Evolutionary conservation across 2,113 vertebrate genomes (phyloP).

Genomic region (Pelecanus crispus): DNA sequence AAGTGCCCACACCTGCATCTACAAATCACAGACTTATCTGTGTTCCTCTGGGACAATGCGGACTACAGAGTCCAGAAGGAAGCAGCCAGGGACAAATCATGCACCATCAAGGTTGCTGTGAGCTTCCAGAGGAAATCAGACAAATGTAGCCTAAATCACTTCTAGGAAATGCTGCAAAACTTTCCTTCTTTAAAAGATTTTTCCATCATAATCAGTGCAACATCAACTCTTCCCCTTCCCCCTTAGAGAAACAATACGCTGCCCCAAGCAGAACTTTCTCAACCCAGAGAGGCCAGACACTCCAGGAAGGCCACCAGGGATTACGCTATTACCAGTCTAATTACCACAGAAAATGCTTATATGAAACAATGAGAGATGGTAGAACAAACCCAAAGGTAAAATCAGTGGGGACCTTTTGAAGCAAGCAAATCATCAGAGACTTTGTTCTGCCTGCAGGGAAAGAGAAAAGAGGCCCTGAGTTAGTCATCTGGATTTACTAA

Average conservation of each 20-base stretch:
- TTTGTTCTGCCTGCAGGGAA: slow-evolving; percentile 14
- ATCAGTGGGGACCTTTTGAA: slow-evolving; percentile 20
- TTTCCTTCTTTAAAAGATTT: not conserved
- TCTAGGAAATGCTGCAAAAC: slow-evolving; percentile 22
- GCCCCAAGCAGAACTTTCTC: slow-evolving; percentile 24
- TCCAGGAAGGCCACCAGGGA: slow-evolving; percentile 14
- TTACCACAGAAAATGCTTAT: slow-evolving; percentile 31
- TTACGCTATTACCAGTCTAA: slow-evolving; percentile 17
- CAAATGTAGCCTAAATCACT: not conserved
- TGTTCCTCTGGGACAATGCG: not conserved
- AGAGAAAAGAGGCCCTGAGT: slow-evolving; percentile 6
- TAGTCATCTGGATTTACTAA: slow-evolving; percentile 24
- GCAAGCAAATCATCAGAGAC: slow-evolving; percentile 13
- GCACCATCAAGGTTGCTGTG: not conserved
- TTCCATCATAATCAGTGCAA: not conserved
- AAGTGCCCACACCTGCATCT: not conserved
- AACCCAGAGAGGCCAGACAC: not conserved
- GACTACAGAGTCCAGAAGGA: not conserved
- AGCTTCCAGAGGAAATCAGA: slow-evolving; percentile 7
- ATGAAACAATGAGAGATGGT: not conserved
- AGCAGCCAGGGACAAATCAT: not conserved
- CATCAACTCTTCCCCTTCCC: not conserved
- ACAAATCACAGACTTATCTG: not conserved
- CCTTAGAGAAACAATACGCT: not conserved
- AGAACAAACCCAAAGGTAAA: slow-evolving; percentile 44